Percentiles rank a stretch among this genome's conserved stretches.
These are phyloP conservation scores for Ruditapes philippinarum DNA, from an alignment of 1,140 invertebrate species.

Conservation along the genomic window DNA sequence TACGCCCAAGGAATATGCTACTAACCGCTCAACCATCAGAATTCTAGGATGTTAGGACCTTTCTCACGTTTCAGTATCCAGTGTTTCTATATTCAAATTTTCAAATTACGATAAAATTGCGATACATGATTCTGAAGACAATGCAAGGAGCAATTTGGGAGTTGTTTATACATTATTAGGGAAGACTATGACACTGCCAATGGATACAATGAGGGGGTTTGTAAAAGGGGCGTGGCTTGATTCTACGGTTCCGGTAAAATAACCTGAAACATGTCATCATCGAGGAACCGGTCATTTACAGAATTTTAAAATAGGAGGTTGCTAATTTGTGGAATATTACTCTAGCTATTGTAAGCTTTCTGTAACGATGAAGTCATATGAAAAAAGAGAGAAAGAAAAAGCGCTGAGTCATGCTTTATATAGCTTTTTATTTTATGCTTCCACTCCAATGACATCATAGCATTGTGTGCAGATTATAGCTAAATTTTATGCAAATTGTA, in stretches of 20 bases:
- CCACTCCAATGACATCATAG: too few relatives aligned
- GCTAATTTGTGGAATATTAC: neutral
- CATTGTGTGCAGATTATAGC: too few relatives aligned
- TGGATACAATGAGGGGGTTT: neutral
- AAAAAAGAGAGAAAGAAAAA: too few relatives aligned
- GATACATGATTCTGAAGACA: neutral
- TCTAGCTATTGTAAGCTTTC: too few relatives aligned
- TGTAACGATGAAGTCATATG: too few relatives aligned
- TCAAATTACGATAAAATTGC: conserved; percentile 31
- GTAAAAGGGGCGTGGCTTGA: neutral
- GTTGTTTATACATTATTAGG: conserved; percentile 1
- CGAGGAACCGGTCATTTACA: conserved; percentile 1
- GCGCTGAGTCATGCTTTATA: too few relatives aligned
- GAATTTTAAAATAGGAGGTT: neutral
- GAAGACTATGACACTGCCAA: conserved; percentile 21
- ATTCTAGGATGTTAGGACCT: neutral
- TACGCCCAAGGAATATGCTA: too few relatives aligned
- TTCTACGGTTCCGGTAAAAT: neutral
- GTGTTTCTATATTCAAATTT: conserved; percentile 40
- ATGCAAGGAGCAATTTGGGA: neutral
- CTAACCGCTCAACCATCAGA: too few relatives aligned
- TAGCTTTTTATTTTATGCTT: too few relatives aligned
- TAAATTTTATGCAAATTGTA: too few relatives aligned
- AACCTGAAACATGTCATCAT: conserved; percentile 14
- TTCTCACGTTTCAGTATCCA: conserved; percentile 10